Base-by-base conservation (phyloP, 2,113 vertebrate genomes). In the Cephalopterus ornatus region DNA sequence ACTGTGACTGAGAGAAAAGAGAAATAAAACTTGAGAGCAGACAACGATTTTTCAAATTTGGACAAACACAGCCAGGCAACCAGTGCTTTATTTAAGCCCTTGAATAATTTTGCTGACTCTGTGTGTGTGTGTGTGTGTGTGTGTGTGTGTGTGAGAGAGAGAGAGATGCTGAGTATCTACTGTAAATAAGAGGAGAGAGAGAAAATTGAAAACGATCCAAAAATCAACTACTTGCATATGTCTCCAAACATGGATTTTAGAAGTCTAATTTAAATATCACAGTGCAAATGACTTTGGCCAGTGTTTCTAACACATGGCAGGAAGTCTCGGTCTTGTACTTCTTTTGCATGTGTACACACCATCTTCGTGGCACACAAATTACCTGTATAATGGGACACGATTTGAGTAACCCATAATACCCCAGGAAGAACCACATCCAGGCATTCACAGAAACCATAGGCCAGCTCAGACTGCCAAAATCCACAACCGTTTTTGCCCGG, bases 141-240 rank as follows among this genome's bases (percentile, higher is more conserved):
- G 4, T 55, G 6, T 56, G 16, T 62, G 52, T 12, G 16, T 14
- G 81, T 46, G 39, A 9, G 37, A 30, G 32, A 52, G 55, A 53
- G n/a, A 79, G 14, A 85, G 37, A 73, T 77, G 46, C 46, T 2
- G 4, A 94, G 21, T 73, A 80, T 71, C 66, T 84, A 53, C 63
- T 59, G 88, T 71, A 92, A 92, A 80, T 75, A 88, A 50, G 23
- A 89, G n/a, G 49, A 83, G 70, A 74, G 46, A 76, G 80, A 86
- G 18, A 93, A 80, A 95, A 74, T 53, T 90, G 85, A 88, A 85
- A 86, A 44, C 37, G 32, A 80, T 83, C 78, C 82, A 94, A 88
- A 94, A 93, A 68, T 74, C 83, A 92, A 91, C 88, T 88, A 32
- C 93, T 95, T 92, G 52, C 83, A 89, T 92, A 85, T 91, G 95